Conservation (phyloP, 2,888 invertebrate genomes). For the Aporophyla lueneburgensis region DNA sequence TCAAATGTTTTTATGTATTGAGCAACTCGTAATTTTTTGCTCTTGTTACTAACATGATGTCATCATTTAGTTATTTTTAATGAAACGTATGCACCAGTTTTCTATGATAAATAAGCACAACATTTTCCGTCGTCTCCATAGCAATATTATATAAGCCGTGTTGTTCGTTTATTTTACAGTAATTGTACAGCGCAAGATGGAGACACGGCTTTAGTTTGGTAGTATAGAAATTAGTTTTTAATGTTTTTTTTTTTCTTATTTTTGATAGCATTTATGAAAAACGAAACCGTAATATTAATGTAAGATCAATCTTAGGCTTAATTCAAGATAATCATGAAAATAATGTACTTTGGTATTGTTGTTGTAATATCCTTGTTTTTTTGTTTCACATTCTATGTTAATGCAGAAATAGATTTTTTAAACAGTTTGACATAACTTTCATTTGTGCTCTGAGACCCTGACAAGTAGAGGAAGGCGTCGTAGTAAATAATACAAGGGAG, state of each 20-base stretch:
- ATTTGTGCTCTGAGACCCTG: slow-evolving; percentile 42
- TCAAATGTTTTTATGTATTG: slow-evolving; percentile 22
- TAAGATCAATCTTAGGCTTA: slow-evolving; percentile 64
- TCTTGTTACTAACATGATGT: slow-evolving; percentile 3
- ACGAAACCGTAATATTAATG: slow-evolving; percentile 59
- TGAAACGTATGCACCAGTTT: slow-evolving; percentile 28
- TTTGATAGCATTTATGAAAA: slow-evolving; percentile 72
- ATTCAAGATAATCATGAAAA: slow-evolving; percentile 55
- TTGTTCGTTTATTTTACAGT: slow-evolving; percentile 21
- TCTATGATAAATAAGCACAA: slow-evolving; percentile 49
- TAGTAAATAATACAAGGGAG: slow-evolving; percentile 59
- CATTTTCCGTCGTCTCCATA: slow-evolving; percentile 37
- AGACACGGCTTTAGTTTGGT: slow-evolving; percentile 42
- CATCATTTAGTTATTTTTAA: slow-evolving; percentile 5
- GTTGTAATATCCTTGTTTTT: slow-evolving; percentile 69
- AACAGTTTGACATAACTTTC: slow-evolving; percentile 68
- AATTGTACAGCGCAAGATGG: slow-evolving; percentile 25
- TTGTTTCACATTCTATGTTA: slow-evolving; percentile 72
- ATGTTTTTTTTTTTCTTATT: slow-evolving; percentile 57
- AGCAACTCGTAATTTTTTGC: slow-evolving; percentile 10
- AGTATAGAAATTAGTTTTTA: slow-evolving; percentile 49
- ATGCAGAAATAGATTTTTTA: slow-evolving; percentile 75
- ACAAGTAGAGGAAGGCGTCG: slow-evolving; percentile 3
- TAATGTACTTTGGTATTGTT: slow-evolving; percentile 65
- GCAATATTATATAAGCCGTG: slow-evolving; percentile 12